Evolutionary conservation across 2,888 invertebrate genomes (phyloP), one percentile per base, ranked within the genome.

Genomic region (Clunio marinus): DNA sequence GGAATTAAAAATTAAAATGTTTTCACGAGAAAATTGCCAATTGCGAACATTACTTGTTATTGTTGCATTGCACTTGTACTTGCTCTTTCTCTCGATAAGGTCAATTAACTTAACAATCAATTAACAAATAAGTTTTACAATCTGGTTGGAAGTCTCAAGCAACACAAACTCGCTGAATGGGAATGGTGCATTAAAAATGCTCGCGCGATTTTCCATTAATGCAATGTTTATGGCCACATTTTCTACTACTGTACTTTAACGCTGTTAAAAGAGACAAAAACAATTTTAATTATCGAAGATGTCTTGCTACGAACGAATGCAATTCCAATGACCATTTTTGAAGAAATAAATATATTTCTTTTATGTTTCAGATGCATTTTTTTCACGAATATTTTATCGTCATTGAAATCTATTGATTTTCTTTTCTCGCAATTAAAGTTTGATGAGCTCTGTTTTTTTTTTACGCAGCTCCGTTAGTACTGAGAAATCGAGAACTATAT

Each of bases 41-140:
- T 55, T 55, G 24, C 55, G 55, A 55, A 55, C 55, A 55, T 55
- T 55, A 24, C 55, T 17, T 22, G 55, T 55, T 24, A 20, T 10
- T 55, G 55, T 17, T 15, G 13, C 8, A 20, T 20, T 22, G 10
- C 20, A 17, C 20, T 55, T 17, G 24, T 35, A 10, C 35, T 7
- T 35, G n/a, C n/a, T n/a, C 41, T 41, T 41, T 41, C n/a, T 15
- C 41, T 41, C 51, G 35, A 32, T 32, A 60, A 60, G 60, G 60
- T 60, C 60, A 60, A 60, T 60, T 60, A 60, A 60, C 60, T 60
- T 27, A 60, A 60, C 60, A 60, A 60, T 60, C 60, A 60, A 60
- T 60, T 60, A 60, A 60, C 60, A 60, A 60, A 60, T 60, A 60
- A 60, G 60, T 35, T 60, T 41, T 32, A 60, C 60, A 60, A 60